Percentiles rank a stretch among this genome's conserved stretches.
Evolutionary conservation across 2,797 vertebrate species (phyloP).

Genomic region (Xiphophorus birchmanni): DNA sequence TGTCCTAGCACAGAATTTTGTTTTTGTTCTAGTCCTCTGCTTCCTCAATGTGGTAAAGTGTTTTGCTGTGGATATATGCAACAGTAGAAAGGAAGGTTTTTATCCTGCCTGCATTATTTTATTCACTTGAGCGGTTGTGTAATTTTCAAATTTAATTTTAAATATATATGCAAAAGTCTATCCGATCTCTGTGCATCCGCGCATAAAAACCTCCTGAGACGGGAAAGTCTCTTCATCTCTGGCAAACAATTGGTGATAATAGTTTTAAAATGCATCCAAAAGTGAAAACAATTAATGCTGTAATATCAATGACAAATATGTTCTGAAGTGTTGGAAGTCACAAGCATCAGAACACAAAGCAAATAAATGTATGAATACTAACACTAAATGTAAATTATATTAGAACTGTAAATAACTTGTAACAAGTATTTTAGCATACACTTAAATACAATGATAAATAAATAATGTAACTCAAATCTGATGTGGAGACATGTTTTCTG

Average conservation of each 20-base stretch:
- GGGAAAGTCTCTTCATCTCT: constrained; percentile 29
- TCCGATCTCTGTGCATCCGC: neutral
- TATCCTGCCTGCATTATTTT: neutral
- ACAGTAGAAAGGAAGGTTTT: constrained; percentile 11
- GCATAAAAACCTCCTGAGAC: constrained; percentile 22
- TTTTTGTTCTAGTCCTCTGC: neutral
- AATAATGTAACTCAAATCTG: constrained; percentile 32
- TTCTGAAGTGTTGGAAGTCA: neutral
- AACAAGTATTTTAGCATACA: constrained; percentile 21
- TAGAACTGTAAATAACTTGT: constrained; percentile 12
- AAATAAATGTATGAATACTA: constrained; percentile 7
- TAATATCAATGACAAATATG: constrained; percentile 3
- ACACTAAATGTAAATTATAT: constrained; percentile 8
- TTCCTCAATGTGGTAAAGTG: constrained; percentile 3
- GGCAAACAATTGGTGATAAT: constrained; percentile 27
- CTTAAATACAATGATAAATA: constrained; percentile 28
- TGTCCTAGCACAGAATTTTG: neutral
- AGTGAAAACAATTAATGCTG: constrained; percentile 9
- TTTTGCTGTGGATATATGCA: neutral
- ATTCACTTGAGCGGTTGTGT: constrained; percentile 9
- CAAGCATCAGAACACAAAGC: constrained; percentile 6
- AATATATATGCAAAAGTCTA: constrained; percentile 23
- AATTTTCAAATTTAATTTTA: constrained; percentile 12
- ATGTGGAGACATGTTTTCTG: neutral
- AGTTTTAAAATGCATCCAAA: constrained; percentile 16